A percentile compares a stretch with the other conserved stretches of the same genome.
Evolutionary conservation across 2,113 vertebrate species (phyloP).

Genomic region (Eulacestoma nigropectus): DNA sequence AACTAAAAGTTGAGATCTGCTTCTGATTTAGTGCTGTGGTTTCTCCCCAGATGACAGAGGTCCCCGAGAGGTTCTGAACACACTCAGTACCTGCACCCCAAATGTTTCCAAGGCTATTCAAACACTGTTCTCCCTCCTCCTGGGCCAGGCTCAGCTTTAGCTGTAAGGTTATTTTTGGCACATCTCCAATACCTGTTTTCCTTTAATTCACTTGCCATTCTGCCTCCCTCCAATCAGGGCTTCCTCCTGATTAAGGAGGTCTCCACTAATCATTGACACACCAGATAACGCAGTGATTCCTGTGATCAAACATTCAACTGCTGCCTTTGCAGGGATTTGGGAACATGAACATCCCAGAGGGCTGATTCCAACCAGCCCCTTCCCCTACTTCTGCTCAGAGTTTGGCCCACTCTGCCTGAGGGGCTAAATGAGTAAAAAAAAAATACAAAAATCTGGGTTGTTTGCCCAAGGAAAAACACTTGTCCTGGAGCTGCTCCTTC

Average conservation of each 20-base stretch:
- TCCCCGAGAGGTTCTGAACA: neutral
- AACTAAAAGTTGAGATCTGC: neutral
- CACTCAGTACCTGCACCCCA: neutral
- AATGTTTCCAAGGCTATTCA: neutral
- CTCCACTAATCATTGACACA: neutral
- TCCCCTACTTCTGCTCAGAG: rapidly evolving
- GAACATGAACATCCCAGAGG: neutral
- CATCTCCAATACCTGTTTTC: neutral
- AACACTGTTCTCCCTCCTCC: neutral
- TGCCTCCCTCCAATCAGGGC: neutral
- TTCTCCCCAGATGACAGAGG: neutral
- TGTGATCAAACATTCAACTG: neutral
- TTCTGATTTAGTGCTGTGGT: neutral
- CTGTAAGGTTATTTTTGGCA: neutral
- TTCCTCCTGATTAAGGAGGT: neutral
- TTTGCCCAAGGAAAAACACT: neutral
- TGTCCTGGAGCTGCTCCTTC: neutral
- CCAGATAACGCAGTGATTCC: neutral
- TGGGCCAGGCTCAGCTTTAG: neutral
- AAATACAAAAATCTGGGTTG: no score
- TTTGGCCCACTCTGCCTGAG: neutral
- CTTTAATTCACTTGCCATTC: neutral
- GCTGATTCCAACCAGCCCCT: neutral
- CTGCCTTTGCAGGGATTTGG: neutral
- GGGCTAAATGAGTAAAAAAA: neutral